These are phyloP conservation scores for Onthophagus sagittarius DNA, from an alignment of 2,888 invertebrate genomes.

Conservation along the genomic window DNA sequence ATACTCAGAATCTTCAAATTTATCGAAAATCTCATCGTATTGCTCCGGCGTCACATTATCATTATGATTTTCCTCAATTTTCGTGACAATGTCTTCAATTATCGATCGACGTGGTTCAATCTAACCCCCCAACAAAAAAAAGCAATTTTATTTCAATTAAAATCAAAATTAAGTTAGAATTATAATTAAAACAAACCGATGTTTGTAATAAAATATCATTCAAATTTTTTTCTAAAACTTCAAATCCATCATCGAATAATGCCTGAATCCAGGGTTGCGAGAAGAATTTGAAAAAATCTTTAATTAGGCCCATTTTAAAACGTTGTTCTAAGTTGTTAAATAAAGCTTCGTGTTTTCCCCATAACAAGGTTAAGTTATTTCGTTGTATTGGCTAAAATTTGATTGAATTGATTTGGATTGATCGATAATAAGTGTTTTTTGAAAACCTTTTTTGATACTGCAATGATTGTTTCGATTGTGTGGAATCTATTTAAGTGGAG, in stretches of 20 bases:
- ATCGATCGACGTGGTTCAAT: slow-evolving; percentile 32
- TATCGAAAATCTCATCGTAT: slow-evolving; percentile 33
- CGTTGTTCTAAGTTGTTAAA: slow-evolving; percentile 64
- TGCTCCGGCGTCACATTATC: slow-evolving; percentile 35
- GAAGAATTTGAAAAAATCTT: slow-evolving; percentile 66
- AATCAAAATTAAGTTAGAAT: neutral
- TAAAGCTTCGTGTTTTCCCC: slow-evolving; percentile 69
- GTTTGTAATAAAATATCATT: slow-evolving; percentile 26
- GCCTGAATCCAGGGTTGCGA: slow-evolving; percentile 63
- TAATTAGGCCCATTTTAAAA: slow-evolving; percentile 58
- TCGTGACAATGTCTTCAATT: slow-evolving; percentile 35
- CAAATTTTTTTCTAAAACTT: slow-evolving; percentile 46
- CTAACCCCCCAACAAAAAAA: slow-evolving; percentile 27
- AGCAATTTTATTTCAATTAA: neutral
- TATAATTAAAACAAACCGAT: slow-evolving; percentile 20
- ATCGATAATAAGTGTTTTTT: neutral
- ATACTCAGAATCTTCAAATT: slow-evolving; percentile 36
- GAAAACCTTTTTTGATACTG: slow-evolving; percentile 50
- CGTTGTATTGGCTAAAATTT: slow-evolving; percentile 37
- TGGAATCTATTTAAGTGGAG: slow-evolving; percentile 56
- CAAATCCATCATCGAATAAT: slow-evolving; percentile 62
- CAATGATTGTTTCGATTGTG: slow-evolving; percentile 58
- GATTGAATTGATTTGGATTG: neutral
- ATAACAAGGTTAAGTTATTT: slow-evolving; percentile 45
- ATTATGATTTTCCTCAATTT: slow-evolving; percentile 35